Evolutionary conservation across 2,888 invertebrate species (phyloP).

Genomic region (Pachliopta kotzebuea): DNA sequence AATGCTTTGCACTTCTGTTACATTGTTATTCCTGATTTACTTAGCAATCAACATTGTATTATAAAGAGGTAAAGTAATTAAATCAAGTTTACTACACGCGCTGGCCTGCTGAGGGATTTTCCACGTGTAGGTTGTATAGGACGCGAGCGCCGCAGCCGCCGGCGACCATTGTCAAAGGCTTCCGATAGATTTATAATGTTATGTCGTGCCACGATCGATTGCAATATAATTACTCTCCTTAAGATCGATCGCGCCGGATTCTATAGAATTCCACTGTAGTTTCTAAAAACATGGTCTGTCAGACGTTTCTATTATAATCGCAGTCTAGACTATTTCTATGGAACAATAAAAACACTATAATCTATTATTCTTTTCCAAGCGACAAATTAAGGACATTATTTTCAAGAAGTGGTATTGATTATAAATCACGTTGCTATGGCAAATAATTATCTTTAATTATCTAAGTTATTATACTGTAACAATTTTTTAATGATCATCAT

Average conservation of each 20-base stretch:
- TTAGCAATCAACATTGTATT: neutral
- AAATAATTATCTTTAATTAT: no score
- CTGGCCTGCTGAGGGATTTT: constrained; percentile 27
- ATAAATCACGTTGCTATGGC: no score
- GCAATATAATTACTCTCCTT: constrained; percentile 49
- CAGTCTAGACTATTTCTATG: constrained; percentile 24
- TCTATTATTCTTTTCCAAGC: neutral
- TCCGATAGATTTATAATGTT: constrained; percentile 46
- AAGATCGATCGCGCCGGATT: constrained; percentile 51
- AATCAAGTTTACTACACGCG: neutral
- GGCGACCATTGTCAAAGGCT: constrained; percentile 43
- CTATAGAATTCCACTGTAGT: constrained; percentile 45
- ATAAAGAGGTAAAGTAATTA: neutral
- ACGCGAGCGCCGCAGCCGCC: neutral
- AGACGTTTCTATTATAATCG: constrained; percentile 38
- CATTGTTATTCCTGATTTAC: neutral
- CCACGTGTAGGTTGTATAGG: constrained; percentile 50
- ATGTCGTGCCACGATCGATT: constrained; percentile 48
- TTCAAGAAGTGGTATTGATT: no score
- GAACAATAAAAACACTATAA: constrained; percentile 17
- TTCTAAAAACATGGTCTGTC: constrained; percentile 56
- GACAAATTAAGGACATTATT: no score
- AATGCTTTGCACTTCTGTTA: neutral
- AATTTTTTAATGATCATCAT: no score
- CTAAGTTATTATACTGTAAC: no score